These are phyloP conservation scores for Heterodera carotae DNA, from an alignment of 1,140 invertebrate species.

Conservation along the genomic window DNA sequence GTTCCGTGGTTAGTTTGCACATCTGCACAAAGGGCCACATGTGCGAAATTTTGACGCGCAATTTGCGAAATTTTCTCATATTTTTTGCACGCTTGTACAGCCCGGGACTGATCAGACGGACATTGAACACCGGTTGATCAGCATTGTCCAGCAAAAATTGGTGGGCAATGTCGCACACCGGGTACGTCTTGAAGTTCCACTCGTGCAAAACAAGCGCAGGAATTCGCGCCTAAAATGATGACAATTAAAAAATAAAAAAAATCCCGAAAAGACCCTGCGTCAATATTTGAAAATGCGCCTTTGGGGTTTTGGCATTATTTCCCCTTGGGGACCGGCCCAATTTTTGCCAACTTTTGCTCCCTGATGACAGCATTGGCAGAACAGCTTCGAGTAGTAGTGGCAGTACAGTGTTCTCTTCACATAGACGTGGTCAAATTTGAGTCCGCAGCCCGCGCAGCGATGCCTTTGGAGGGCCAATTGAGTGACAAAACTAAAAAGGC, in stretches of 20 bases:
- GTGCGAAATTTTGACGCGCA: slow-evolving; percentile 45
- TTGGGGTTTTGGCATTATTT: too few relatives aligned
- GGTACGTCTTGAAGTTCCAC: slow-evolving; percentile 78
- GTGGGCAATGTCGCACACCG: slow-evolving; percentile 80
- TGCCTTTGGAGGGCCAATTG: slow-evolving; percentile 76
- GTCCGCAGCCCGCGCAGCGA: slow-evolving; percentile 82
- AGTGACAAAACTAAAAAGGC: slow-evolving; percentile 51
- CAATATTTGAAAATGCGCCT: too few relatives aligned
- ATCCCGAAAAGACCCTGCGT: too few relatives aligned
- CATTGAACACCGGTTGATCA: slow-evolving; percentile 78
- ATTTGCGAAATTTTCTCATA: slow-evolving; percentile 36
- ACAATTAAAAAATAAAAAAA: too few relatives aligned
- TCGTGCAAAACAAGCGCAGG: slow-evolving; percentile 77
- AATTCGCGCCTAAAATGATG: slow-evolving; percentile 68
- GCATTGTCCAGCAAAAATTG: slow-evolving; percentile 78
- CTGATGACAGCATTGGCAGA: slow-evolving; percentile 84
- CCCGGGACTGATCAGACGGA: slow-evolving; percentile 69
- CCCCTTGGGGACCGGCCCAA: too few relatives aligned
- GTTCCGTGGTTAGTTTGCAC: slow-evolving; percentile 30
- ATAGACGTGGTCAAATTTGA: slow-evolving; percentile 74
- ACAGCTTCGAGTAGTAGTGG: slow-evolving; percentile 82
- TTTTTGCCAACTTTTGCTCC: slow-evolving; percentile 71
- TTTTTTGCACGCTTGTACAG: slow-evolving; percentile 45
- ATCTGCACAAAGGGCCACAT: slow-evolving; percentile 50
- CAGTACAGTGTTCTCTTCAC: slow-evolving; percentile 71